A percentile compares a stretch with the other conserved stretches of the same genome.
These are phyloP conservation scores for Bactericera cockerelli DNA, from an alignment of 1,140 invertebrate genomes.

Conservation along the genomic window DNA sequence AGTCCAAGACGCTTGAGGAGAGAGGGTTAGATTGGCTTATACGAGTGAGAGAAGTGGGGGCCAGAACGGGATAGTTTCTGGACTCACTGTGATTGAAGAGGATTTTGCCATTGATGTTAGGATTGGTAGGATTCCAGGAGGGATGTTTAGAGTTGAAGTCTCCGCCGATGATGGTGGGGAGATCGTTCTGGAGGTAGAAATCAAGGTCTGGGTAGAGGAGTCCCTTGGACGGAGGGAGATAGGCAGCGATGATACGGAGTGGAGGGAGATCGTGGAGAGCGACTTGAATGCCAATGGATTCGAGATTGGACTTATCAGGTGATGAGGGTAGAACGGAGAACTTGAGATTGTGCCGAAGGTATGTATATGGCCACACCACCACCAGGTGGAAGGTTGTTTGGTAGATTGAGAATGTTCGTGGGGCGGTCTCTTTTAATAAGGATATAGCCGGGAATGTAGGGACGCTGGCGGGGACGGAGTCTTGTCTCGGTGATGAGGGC, in stretches of 20 bases:
- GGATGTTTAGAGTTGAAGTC: slow-evolving; percentile 11
- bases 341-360: background rate
- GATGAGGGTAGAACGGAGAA: background rate
- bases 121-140: background rate
- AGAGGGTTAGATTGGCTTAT: background rate
- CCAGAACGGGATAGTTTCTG: background rate
- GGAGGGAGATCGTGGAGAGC: background rate
- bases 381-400: too few relatives aligned
- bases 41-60: background rate
- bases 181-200: background rate
- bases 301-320: background rate
- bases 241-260: background rate
- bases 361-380: background rate
- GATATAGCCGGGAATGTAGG: slow-evolving; percentile 9
- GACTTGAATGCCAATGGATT: background rate
- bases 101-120: background rate
- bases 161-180: background rate
- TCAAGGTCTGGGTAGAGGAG: background rate
- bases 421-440: slow-evolving; percentile 1
- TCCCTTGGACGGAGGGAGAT: slow-evolving; percentile 5
- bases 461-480: background rate
- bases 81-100: background rate
- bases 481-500: slow-evolving; percentile 10
- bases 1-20: background rate
- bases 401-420: background rate